phyloP scores from a whole-genome alignment of 1,140 invertebrate genomes.

The Meloidogyne exigua region DNA sequence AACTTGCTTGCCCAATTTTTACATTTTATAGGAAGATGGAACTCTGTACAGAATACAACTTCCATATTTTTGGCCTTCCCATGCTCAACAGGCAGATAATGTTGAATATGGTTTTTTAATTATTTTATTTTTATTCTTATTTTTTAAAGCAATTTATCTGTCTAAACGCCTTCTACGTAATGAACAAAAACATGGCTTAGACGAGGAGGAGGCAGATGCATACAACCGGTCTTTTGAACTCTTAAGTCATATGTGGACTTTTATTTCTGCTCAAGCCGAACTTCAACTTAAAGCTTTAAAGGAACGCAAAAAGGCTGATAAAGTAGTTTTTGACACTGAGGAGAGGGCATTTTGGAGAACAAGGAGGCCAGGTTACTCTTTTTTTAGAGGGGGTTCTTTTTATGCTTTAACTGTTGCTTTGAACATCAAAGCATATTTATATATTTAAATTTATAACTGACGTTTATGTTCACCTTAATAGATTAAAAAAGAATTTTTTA shows the following conservation, averaged over 20 bases:
- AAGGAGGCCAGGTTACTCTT: conserved; percentile 66
- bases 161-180: conserved; percentile 61
- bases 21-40: conserved; percentile 56
- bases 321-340: conserved; percentile 89
- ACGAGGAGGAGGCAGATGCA: conserved; percentile 59
- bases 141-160: conserved; percentile 58
- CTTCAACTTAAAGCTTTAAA: conserved; percentile 72
- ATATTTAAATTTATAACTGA: no score
- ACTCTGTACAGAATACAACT: conserved; percentile 62
- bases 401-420: no score
- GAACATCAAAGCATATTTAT: no score
- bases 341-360: conserved; percentile 94
- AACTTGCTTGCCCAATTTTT: no score
- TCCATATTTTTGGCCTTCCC: conserved; percentile 64
- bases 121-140: conserved; percentile 7
- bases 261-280: conserved; percentile 61
- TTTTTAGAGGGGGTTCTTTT: no score
- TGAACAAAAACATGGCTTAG: conserved; percentile 62
- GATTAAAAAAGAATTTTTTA: no score
- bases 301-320: conserved; percentile 89
- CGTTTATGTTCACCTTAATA: no score
- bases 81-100: conserved; percentile 59
- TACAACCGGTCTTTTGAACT: conserved; percentile 62
- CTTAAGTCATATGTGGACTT: conserved; percentile 63
- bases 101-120: conserved; percentile 57